These are phyloP conservation scores for Junonia oenone DNA, from an alignment of 2,888 invertebrate genomes.

Conservation along the genomic window DNA sequence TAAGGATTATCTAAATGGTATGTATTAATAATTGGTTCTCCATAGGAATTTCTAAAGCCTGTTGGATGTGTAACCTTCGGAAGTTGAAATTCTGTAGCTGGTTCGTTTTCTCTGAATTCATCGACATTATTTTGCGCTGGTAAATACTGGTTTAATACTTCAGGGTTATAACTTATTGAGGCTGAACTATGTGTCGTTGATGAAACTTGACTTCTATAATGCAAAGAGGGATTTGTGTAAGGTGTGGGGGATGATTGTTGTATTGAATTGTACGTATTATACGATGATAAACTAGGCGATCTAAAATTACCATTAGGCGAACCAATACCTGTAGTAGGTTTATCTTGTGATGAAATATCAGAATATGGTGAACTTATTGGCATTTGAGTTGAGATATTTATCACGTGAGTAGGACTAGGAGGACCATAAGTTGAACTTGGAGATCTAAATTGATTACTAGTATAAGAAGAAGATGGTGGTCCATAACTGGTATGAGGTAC, in stretches of 20 bases:
- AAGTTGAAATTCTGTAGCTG: slow-evolving; percentile 47
- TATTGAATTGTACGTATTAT: slow-evolving; percentile 35
- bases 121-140: slow-evolving; percentile 47
- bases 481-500: slow-evolving; percentile 54
- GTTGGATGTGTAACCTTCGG: slow-evolving; percentile 58
- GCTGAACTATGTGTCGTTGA: slow-evolving; percentile 42
- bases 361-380: slow-evolving; percentile 54
- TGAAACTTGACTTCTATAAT: slow-evolving; percentile 41
- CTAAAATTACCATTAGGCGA: slow-evolving; percentile 24
- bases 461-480: slow-evolving; percentile 40
- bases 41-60: slow-evolving; percentile 67
- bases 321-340: slow-evolving; percentile 30
- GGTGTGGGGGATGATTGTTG: slow-evolving; percentile 32
- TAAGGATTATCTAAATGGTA: slow-evolving; percentile 54
- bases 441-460: slow-evolving; percentile 34
- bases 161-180: slow-evolving; percentile 44
- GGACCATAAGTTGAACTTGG: slow-evolving; percentile 54
- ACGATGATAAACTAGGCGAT: slow-evolving; percentile 33
- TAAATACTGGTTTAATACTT: slow-evolving; percentile 46
- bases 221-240: slow-evolving; percentile 38
- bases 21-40: slow-evolving; percentile 58
- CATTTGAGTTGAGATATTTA: slow-evolving; percentile 54
- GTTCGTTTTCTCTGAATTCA: slow-evolving; percentile 41
- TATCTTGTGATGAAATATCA: slow-evolving; percentile 30
- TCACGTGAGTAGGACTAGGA: slow-evolving; percentile 49